Evolutionary conservation across 2,888 invertebrate genomes (phyloP).

Genomic region (Lycophotia porphyrea): DNA sequence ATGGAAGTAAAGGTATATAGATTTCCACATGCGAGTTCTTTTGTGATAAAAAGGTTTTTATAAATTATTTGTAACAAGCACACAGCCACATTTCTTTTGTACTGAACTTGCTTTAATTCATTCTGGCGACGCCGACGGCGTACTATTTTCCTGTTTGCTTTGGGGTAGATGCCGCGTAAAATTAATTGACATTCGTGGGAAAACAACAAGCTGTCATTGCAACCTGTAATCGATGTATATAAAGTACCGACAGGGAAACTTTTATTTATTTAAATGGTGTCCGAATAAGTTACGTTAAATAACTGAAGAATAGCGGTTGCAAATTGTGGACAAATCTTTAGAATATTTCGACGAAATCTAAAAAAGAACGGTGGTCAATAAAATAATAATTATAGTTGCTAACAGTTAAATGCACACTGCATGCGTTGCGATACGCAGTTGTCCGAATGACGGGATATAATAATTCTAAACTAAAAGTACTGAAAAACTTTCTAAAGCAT

Average conservation of each 20-base stretch:
- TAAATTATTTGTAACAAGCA: not conserved
- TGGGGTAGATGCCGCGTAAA: not conserved
- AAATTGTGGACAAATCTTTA: not conserved
- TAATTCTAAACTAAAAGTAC: not conserved
- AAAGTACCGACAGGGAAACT: not conserved
- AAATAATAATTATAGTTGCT: not conserved
- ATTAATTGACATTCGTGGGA: constrained; percentile 17
- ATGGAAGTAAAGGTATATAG: not conserved
- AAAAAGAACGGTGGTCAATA: not conserved
- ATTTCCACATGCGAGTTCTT: not conserved
- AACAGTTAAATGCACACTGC: not conserved
- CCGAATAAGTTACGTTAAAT: not conserved
- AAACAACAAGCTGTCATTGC: not conserved
- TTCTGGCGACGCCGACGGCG: not conserved
- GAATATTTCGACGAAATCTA: not conserved
- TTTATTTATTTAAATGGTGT: not conserved
- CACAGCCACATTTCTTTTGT: not conserved
- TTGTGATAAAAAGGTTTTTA: constrained; percentile 1
- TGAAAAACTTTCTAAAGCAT: not conserved
- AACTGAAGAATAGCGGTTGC: not conserved
- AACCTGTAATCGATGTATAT: not conserved
- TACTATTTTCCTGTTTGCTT: constrained; percentile 1
- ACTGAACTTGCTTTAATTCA: constrained; percentile 3
- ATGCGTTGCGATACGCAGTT: not conserved
- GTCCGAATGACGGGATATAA: not conserved